Evolutionary conservation across 2,888 invertebrate genomes (phyloP).

Genomic region (Amitus sp.): DNA sequence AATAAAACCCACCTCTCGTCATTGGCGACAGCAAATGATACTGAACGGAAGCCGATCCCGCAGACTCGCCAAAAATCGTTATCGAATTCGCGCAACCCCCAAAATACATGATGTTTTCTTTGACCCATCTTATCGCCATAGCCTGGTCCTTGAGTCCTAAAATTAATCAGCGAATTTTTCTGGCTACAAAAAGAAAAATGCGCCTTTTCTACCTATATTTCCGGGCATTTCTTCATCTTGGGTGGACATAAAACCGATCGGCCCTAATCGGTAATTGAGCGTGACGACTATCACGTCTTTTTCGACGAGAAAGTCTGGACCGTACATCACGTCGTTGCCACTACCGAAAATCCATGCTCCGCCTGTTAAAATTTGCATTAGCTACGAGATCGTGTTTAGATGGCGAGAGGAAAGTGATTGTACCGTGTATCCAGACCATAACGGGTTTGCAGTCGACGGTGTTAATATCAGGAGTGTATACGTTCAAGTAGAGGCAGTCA

Average conservation of each 20-base stretch:
- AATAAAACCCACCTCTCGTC: constrained; percentile 56
- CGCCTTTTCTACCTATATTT: too few relatives aligned
- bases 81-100: constrained; percentile 55
- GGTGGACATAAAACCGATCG: constrained; percentile 52
- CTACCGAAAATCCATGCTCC: constrained; percentile 51
- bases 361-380: too few relatives aligned
- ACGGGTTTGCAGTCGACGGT: constrained; percentile 44
- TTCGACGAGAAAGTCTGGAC: constrained; percentile 57
- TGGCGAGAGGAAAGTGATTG: too few relatives aligned
- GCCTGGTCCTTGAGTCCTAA: constrained; percentile 58
- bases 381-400: too few relatives aligned
- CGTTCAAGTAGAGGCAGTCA: constrained; percentile 57
- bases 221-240: constrained; percentile 54
- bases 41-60: constrained; percentile 52
- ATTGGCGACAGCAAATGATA: constrained; percentile 58
- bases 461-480: constrained; percentile 50
- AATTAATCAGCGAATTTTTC: too few relatives aligned
- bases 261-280: constrained; percentile 53
- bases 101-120: constrained; percentile 56
- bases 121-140: constrained; percentile 56
- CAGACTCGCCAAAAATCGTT: constrained; percentile 54
- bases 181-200: too few relatives aligned
- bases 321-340: constrained; percentile 49
- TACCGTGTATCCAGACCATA: constrained; percentile 5
- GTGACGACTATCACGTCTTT: constrained; percentile 57